Evolutionary conservation across 1,140 invertebrate genomes (phyloP), one percentile per base, ranked within the genome.

Genomic region (Pogonus chalceus): DNA sequence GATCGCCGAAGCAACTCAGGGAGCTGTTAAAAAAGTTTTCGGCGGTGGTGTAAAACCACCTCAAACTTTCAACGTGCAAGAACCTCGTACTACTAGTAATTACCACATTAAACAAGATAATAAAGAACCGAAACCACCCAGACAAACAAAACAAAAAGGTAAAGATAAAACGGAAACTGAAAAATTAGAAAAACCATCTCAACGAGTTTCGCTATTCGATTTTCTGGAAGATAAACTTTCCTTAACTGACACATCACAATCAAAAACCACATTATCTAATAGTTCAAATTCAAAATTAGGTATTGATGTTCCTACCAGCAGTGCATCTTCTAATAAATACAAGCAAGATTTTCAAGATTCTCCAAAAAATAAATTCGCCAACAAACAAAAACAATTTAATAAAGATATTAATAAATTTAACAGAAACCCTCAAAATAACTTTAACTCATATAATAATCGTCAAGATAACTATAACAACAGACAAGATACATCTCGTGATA

Each of bases 191-290:
- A 91, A 89, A 69, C 88, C 89, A 1, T 87, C 85, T 52, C 88
- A 85, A 18, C 89, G 86, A 67, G 82, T 90, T 1, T 91, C 88
- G 0, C 69, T 93, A 1, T 92, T 92, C 72, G 88, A 90, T 69
- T 94, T 91, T 65, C 73, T 93, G 2, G 87, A 90, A 66, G 83
- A 87, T 60, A 90, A 90, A 73, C 72, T 92, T 20, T 84, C 84
- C 46, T 72, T 79, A 54, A 76, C 50, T 49, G 55, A 62, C 26
- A 31, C 12, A 7, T 10, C 52, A 43, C 37, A 54, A 52, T 4
- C n/a, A 43, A 48, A 48, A 57, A 26, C 20, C 31, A 35, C 16
- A 18, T 31, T 47, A 48, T 31, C 20, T 24, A 55, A 43, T 55
- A 1, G 49, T 2, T 23, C 22, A 14, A 51, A 51, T 51, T 24